Base-by-base conservation (phyloP, 2,797 vertebrate species). In the Sebastes trivittatus region DNA sequence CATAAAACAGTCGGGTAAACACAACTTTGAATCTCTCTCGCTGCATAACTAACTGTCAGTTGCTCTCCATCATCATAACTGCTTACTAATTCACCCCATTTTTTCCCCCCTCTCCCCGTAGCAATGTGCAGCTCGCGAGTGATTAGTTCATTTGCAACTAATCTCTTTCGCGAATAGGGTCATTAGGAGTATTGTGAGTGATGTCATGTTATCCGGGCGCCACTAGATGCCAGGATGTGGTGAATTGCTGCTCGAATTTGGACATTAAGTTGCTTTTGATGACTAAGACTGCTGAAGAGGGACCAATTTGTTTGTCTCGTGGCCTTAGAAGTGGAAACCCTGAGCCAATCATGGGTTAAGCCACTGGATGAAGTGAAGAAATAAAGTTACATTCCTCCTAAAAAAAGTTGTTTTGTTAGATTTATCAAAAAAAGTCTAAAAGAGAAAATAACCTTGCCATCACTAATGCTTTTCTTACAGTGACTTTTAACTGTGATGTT, bases 1-100 rank as follows among this genome's bases (percentile, higher is more conserved):
- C 89, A 93, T 93, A 93, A 93, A 93, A 94, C 91, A 92, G 90
- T 83, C 64, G 81, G 81, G 88, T 94, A 94, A 94, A 94, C 91
- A 94, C 93, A 94, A 94, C 92, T 92, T 90, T 84, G 85, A 91
- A 92, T 91, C 79, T 92, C 91, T 91, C 78, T 92, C 63, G 81
- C 92, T 87, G 88, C 84, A 91, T 89, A 90, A 92, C 88, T 86
- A 89, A 92, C 90, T 94, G 92, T 93, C 89, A 93, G 82, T 85
- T 60, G 84, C 90, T 84, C 88, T 94, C 88, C 88, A 91, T 94
- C 92, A 93, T 93, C 89, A 83, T 92, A 94, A 92, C 91, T 88
- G 87, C 90, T 93, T 92, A 90, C 87, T 93, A 94, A 92, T 93
- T 93, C 89, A 89, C 66, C 84, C 65, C 80, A 67, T 87, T 78